Base-by-base conservation (phyloP, 2,113 vertebrate genomes). In the Hucho hucho region DNA sequence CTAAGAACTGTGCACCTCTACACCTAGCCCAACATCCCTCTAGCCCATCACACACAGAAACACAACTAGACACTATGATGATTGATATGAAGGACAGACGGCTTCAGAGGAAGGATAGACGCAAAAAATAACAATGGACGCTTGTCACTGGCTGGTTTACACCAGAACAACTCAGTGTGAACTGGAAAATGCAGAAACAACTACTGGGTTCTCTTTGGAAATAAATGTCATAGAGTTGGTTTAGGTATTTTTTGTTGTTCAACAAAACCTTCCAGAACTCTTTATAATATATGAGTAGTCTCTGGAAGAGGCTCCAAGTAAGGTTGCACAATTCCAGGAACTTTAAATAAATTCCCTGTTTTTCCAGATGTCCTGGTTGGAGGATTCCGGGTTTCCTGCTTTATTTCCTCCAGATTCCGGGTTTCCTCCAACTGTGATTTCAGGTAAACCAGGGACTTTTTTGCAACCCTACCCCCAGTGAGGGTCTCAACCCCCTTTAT, bases 191-290 rank as follows among this genome's bases (percentile, higher is more conserved):
- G 92, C 86, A 90, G 89, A 91, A 94, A 90, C 90, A 91, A 94
- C 87, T 86, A 93, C 89, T 89, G 89, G 89, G 88, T 92, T 93
- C 88, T 93, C 93, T 88, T 78, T 83, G 91, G 92, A 88, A 87
- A 89, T 86, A 46, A 28, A 85, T 89, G 89, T 90, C 79, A 89
- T 91, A 83, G 91, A 90, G 85, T 87, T 86, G 79, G 89, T 88
- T 88, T 28, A 28, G 28, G 28, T 89, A 83, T 84, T 70, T 81
- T 82, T 83, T 86, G n/a, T 86, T 88, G 91, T 92, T 93, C 94
- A 94, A 93, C 88, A 94, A 94, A 95, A 93, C 89, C 87, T 91
- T 94, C 82, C 89, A 92, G 94, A 89, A 92, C 91, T 93, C 91
- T 88, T 86, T 84, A 74, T 82, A 16, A 61, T 85, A 80, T 85